A percentile compares a stretch with the other conserved stretches of the same genome.
Evolutionary conservation across 1,140 invertebrate species (phyloP).

Genomic region (Scaptomyza pallida): DNA sequence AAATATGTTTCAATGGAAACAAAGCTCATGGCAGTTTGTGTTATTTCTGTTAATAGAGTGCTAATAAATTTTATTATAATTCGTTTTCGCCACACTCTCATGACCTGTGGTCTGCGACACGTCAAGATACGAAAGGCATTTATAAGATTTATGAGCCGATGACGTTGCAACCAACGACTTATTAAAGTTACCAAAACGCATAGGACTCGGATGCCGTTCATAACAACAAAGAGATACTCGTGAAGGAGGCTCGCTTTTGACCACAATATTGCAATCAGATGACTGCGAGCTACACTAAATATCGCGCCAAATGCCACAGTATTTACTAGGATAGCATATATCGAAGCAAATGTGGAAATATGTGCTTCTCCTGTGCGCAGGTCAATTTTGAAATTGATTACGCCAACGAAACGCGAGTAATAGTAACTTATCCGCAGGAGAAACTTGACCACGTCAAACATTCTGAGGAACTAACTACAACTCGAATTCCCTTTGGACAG

Average conservation of each 20-base stretch:
- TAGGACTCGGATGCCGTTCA: constrained; percentile 14
- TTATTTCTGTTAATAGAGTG: background rate
- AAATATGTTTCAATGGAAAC: background rate
- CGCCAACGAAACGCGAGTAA: constrained; percentile 41
- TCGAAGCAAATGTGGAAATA: constrained; percentile 10
- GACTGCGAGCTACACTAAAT: background rate
- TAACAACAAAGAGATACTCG: constrained; percentile 43
- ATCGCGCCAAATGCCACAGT: constrained; percentile 8
- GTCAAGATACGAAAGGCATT: constrained; percentile 22
- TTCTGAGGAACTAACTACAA: background rate
- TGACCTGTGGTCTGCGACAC: constrained; percentile 25
- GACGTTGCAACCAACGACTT: constrained; percentile 41
- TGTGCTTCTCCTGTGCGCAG: constrained; percentile 15
- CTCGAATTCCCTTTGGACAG: background rate
- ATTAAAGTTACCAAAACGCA: constrained; percentile 29
- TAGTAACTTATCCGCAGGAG: constrained; percentile 38
- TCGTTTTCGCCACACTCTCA: background rate
- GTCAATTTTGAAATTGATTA: constrained; percentile 52
- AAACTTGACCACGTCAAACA: constrained; percentile 25
- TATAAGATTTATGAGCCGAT: constrained; percentile 11
- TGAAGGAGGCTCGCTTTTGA: constrained; percentile 11
- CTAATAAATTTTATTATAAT: constrained; percentile 27
- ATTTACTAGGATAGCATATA: constrained; percentile 31
- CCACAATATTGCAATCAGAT: background rate
- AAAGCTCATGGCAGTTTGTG: constrained; percentile 3